These are phyloP conservation scores for Aegithalos caudatus DNA, from an alignment of 2,113 vertebrate genomes.

Conservation along the genomic window DNA sequence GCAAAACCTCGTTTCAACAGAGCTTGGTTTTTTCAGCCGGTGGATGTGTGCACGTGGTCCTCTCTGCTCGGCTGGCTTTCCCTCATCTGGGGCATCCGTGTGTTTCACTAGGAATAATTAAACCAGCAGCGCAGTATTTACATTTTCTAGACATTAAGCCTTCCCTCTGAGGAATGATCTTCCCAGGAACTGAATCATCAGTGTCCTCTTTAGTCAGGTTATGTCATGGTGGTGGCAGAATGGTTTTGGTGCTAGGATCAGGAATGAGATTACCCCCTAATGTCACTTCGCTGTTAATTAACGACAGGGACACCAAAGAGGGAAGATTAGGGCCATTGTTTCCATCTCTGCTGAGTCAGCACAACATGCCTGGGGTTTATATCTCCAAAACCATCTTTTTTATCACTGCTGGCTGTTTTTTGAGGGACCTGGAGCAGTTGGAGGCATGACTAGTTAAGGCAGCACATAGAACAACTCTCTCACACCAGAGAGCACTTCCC, in stretches of 20 bases:
- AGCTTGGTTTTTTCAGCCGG: not conserved
- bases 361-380: not conserved
- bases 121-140: not conserved
- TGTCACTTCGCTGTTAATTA: not conserved
- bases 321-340: not conserved
- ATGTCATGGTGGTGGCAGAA: not conserved
- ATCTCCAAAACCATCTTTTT: not conserved
- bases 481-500: not conserved
- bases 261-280: not conserved
- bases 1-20: not conserved
- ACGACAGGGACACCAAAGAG: not conserved
- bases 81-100: rapidly evolving
- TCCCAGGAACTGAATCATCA: not conserved
- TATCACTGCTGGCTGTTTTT: not conserved
- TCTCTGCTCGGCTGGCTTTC: not conserved
- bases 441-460: not conserved
- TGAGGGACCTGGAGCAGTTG: not conserved
- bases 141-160: not conserved
- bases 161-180: not conserved
- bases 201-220: not conserved
- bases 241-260: not conserved
- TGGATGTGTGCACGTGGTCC: rapidly evolving
- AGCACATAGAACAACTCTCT: rapidly evolving
- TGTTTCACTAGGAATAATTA: not conserved
- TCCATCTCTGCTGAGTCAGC: not conserved